A percentile compares a stretch with the other conserved stretches of the same genome.
Evolutionary conservation across 2,113 vertebrate genomes (phyloP).

Genomic region (Labrus mixtus): DNA sequence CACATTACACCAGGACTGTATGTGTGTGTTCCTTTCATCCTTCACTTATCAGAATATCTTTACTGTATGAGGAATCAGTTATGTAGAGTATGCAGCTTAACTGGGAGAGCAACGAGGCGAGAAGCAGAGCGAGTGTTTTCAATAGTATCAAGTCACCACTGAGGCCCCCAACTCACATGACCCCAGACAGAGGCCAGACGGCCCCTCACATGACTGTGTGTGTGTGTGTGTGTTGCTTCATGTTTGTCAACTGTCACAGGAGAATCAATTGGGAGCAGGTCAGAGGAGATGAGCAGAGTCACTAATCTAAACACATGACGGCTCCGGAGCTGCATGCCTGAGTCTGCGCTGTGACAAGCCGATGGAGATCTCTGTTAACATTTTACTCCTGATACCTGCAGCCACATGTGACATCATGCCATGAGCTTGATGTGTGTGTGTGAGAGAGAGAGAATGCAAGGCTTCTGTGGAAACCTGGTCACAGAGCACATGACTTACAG

Average conservation of each 20-base stretch:
- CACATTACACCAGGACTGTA: background rate
- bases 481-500: background rate
- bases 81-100: background rate
- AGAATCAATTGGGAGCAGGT: background rate
- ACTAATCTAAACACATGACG: constrained; percentile 1
- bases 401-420: background rate
- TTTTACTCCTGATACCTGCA: background rate
- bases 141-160: background rate
- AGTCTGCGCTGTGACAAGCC: background rate
- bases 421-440: background rate
- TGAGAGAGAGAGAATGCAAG: background rate
- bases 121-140: background rate
- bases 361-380: background rate
- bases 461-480: constrained; percentile 11
- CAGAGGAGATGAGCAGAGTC: background rate
- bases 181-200: constrained; percentile 17
- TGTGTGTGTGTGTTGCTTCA: background rate
- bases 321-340: background rate
- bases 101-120: background rate
- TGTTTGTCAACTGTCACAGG: background rate
- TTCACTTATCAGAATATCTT: background rate
- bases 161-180: constrained; percentile 37
- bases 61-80: background rate
- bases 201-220: constrained; percentile 39
- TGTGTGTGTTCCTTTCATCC: background rate